Base-by-base conservation (phyloP, 2,888 invertebrate genomes). In the Ephialtes manifestator region DNA sequence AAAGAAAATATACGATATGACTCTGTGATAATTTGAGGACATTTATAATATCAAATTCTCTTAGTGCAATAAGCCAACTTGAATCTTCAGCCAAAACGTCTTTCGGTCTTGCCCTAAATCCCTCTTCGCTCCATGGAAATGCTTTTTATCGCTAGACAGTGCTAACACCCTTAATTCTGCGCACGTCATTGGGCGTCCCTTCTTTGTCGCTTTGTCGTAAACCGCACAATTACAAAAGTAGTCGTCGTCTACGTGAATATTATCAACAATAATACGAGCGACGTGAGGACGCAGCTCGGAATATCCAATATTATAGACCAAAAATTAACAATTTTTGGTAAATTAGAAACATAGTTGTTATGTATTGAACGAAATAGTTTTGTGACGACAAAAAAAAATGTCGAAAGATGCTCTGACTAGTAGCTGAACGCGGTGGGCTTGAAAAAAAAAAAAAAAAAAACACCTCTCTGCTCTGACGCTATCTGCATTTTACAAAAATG, bases 151-250 rank as follows among this genome's bases (percentile, higher is more conserved):
- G 93, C 92, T 94, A 92, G 93, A 93, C 92, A 90, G 90, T 89
- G 90, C 90, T 89, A 88, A 87, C 90, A 90, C 81, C 77, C 81
- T 81, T 65, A 51, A 83, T 87, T 90, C 89, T 89, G 91, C 91
- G 93, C 93, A 94, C 93, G 94, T 93, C 90, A 93, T 92, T 94
- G 92, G 93, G 93, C 93, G 94, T 94, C 93, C 93, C 93, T 93
- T 94, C 92, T 93, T 91, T 94, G 92, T 93, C 92, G 94, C 93
- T 93, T 93, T 91, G 87, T 90, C 90, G 91, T 92, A 89, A 90
- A 90, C 89, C 89, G 91, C 92, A 90, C 89, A 89, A 70, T 81
- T 85, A 20, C 13, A 10, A 39, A 10, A 39, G 51, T 75, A 84
- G 71, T 68, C 65, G 51, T 81, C 81, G 78, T 84, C 63, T 31